Evolutionary conservation across 2,113 vertebrate species (phyloP).

Genomic region (Platichthys flesus): DNA sequence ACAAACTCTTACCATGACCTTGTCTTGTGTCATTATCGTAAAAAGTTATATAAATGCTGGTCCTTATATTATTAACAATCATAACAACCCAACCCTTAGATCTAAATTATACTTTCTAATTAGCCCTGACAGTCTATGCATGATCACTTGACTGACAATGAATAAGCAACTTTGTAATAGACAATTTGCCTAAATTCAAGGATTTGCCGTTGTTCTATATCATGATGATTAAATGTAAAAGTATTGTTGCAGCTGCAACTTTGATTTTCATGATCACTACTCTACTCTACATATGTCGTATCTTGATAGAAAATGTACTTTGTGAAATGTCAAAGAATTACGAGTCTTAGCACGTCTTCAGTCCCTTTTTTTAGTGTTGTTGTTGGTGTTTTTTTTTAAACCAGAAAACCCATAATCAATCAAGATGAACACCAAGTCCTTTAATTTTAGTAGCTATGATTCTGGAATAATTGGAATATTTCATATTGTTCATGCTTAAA

Average conservation of each 20-base stretch:
- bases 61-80: neutral
- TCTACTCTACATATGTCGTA: neutral
- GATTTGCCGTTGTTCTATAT: neutral
- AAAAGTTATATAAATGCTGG: neutral
- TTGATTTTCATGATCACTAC: neutral
- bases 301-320: neutral
- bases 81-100: neutral
- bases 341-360: too few relatives aligned
- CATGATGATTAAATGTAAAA: neutral
- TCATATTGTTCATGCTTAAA: too few relatives aligned
- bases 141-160: neutral
- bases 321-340: too few relatives aligned
- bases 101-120: too few relatives aligned
- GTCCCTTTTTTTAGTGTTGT: too few relatives aligned
- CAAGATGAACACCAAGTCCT: too few relatives aligned
- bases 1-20: neutral
- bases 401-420: too few relatives aligned
- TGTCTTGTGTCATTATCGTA: neutral
- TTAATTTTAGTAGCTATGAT: too few relatives aligned
- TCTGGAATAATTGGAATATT: too few relatives aligned
- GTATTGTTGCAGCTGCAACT: neutral
- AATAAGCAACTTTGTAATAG: neutral
- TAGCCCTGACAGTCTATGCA: too few relatives aligned
- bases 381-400: too few relatives aligned
- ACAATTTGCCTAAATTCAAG: neutral